A percentile compares a stretch with the other conserved stretches of the same genome.
Evolutionary conservation across 37 sponge, comb jelly and placozoan species (phyloP).

Genomic region (Diacarnus erythraeanus): DNA sequence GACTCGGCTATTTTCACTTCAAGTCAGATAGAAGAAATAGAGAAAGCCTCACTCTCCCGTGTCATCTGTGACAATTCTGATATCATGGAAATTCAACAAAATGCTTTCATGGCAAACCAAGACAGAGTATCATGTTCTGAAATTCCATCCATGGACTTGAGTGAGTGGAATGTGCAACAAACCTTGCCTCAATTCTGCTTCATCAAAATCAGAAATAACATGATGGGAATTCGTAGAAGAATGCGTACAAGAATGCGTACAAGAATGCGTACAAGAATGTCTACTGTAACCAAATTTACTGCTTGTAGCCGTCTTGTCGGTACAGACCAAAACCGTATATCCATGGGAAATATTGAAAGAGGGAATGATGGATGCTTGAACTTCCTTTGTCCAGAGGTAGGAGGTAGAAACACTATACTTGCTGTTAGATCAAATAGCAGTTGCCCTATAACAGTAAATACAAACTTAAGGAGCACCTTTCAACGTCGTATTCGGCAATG

Average conservation of each 20-base stretch:
- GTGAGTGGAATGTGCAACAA: background rate
- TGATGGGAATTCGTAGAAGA: background rate
- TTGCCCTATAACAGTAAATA: background rate
- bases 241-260: background rate
- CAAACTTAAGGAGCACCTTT: background rate
- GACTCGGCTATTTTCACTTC: constrained; percentile 49
- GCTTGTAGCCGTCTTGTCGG: background rate
- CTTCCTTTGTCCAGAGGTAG: background rate
- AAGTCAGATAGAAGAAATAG: constrained; percentile 55
- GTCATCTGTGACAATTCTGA: constrained; percentile 87
- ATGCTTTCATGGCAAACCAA: constrained; percentile 55
- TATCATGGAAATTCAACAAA: constrained; percentile 52
- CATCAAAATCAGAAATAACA: background rate
- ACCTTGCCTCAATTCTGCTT: background rate
- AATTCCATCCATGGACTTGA: constrained; percentile 29
- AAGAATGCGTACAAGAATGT: no score
- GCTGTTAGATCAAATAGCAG: background rate
- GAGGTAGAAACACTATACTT: background rate
- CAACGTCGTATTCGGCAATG: background rate
- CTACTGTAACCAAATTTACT: no score
- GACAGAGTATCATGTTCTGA: constrained; percentile 11
- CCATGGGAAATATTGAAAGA: background rate
- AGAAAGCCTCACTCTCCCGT: constrained; percentile 55
- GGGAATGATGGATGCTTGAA: background rate
- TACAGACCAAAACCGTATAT: background rate